A percentile compares a stretch with the other conserved stretches of the same genome.
Conservation (phyloP, 2,113 vertebrate genomes). For the Oreochromis tanganicae region DNA sequence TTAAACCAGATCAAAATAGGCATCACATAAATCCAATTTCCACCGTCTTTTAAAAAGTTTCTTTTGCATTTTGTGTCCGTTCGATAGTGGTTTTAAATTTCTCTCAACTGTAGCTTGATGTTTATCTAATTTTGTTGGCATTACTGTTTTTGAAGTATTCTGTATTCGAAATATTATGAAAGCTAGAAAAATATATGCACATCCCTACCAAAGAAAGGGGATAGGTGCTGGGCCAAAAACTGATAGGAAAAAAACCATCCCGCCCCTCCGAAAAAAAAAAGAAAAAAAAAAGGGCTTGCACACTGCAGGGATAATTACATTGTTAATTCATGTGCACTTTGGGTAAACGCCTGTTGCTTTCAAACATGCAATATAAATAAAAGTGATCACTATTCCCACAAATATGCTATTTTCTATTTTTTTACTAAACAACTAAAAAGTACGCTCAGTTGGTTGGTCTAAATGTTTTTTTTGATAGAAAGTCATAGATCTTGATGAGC, state of each 20-base stretch:
- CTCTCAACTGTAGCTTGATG: not conserved
- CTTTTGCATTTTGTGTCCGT: rapidly evolving
- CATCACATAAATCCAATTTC: not conserved
- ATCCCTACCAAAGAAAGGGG: not conserved
- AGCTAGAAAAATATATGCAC: not conserved
- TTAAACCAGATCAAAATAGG: not conserved
- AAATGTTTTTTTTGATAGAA: not conserved
- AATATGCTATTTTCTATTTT: rapidly evolving
- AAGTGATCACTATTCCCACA: not conserved
- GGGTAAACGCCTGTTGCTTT: not conserved
- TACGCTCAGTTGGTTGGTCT: rapidly evolving
- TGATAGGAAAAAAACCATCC: not conserved
- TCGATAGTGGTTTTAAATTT: not conserved
- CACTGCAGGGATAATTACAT: not conserved
- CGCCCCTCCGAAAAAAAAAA: rapidly evolving
- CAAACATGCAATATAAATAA: not conserved
- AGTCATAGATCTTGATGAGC: rapidly evolving
- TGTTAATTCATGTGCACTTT: not conserved
- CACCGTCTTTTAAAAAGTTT: not conserved
- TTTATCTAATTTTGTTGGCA: not conserved
- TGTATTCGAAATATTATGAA: not conserved
- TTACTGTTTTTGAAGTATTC: not conserved
- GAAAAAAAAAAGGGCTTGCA: not conserved
- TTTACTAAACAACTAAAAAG: not conserved
- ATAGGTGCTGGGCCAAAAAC: not conserved